Evolutionary conservation across 2,797 vertebrate genomes (phyloP), one percentile per base, ranked within the genome.

Genomic region (Micropoecilia bifurca): DNA sequence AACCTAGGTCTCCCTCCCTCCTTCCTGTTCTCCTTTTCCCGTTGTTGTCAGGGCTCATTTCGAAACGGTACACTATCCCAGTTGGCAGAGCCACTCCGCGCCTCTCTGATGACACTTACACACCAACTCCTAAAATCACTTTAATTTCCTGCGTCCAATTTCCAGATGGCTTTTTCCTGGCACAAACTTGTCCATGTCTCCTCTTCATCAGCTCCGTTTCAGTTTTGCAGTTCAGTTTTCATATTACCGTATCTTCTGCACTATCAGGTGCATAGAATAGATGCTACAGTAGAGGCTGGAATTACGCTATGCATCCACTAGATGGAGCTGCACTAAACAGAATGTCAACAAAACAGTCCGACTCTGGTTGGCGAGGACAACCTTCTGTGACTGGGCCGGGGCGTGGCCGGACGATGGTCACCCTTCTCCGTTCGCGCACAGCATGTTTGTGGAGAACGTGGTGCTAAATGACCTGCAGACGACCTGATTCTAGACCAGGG

Each of bases 81-180:
- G 74, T 91, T 91, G 88, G 87, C 91, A 77, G 14, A 16, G 71
- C 50, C 75, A 28, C 46, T 50, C 77, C 73, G 76, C 80, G 50
- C 72, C 48, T 72, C 71, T 76, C 78, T 71, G 41, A 25, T 86
- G 76, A 82, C 87, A 75, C 84, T 86, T 76, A 71, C 82, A 80
- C 83, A 72, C 83, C 75, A 47, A 68, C 74, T 73, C 57, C 59
- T 71, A 81, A 74, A 80, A 89, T 71, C 86, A 71, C 71, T 75
- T 85, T 83, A 36, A 78, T 77, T 84, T 71, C 45, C 7, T 46
- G 8, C 73, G 59, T 90, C 59, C 79, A 82, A 83, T 90, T 88
- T 87, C 66, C 82, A 84, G 78, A 87, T 82, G 61, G 78, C 81
- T 80, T 82, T 82, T 53, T 48, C 79, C 39, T 89, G 87, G 85